Conservation (phyloP, 2,888 invertebrate genomes). For the Caenorhabditis japonica region DNA sequence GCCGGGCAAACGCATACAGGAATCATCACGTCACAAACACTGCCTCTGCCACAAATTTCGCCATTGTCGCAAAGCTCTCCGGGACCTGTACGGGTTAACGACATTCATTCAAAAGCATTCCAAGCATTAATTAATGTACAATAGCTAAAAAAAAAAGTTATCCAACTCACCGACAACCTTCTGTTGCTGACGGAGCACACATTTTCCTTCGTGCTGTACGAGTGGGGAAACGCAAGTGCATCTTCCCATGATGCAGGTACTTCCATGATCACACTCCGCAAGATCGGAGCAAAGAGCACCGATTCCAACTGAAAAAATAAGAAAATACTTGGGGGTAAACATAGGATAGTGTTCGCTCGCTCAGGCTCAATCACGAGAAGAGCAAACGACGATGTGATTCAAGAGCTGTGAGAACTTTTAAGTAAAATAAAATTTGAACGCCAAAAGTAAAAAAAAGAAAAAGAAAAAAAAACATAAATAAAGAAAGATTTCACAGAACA, state of each 20-base stretch:
- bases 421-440: too few relatives aligned
- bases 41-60: constrained; percentile 71
- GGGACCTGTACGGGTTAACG: constrained; percentile 55
- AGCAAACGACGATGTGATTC: too few relatives aligned
- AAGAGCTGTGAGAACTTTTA: too few relatives aligned
- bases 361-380: too few relatives aligned
- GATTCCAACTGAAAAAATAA: constrained; percentile 68
- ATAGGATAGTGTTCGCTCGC: too few relatives aligned
- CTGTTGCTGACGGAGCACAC: constrained; percentile 64
- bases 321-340: too few relatives aligned
- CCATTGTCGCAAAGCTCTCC: constrained; percentile 74
- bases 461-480: too few relatives aligned
- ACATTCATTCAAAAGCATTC: constrained; percentile 19
- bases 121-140: neutral
- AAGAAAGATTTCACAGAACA: neutral
- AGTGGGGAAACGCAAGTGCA: constrained; percentile 73
- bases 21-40: constrained; percentile 72
- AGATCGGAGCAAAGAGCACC: constrained; percentile 72
- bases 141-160: too few relatives aligned
- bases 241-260: constrained; percentile 69
- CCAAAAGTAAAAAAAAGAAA: too few relatives aligned
- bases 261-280: constrained; percentile 70
- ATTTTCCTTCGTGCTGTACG: constrained; percentile 72
- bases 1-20: constrained; percentile 76
- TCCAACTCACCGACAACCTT: constrained; percentile 43